These are phyloP conservation scores for Mycetomoellerius zeteki DNA, from an alignment of 1,140 invertebrate species.

Conservation along the genomic window DNA sequence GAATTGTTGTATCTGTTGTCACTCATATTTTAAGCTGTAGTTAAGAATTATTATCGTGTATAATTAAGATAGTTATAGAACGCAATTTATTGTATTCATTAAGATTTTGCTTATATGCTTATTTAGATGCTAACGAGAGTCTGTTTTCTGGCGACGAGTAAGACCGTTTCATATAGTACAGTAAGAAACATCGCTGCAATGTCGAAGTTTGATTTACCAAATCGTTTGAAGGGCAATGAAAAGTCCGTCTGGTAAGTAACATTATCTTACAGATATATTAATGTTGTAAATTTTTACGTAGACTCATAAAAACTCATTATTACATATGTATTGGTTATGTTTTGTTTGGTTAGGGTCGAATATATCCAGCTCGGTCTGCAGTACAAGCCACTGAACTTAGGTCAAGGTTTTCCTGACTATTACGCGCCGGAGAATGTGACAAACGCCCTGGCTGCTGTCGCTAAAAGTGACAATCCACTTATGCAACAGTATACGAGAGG, in stretches of 20 bases:
- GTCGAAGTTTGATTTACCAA: slow-evolving; percentile 86
- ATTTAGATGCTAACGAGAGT: slow-evolving; percentile 73
- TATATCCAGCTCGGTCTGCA: slow-evolving; percentile 96
- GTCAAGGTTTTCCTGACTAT: slow-evolving; percentile 99
- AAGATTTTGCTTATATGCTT: neutral
- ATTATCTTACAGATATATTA: neutral
- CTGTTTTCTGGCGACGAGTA: slow-evolving; percentile 50
- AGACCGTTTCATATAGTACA: slow-evolving; percentile 37
- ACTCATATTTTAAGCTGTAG: neutral
- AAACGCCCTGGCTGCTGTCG: slow-evolving; percentile 91
- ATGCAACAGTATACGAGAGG: slow-evolving; percentile 97
- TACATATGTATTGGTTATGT: slow-evolving; percentile 53
- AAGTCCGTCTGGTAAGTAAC: slow-evolving; percentile 87
- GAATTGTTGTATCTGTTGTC: neutral
- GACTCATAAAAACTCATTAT: slow-evolving; percentile 10
- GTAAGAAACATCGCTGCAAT: slow-evolving; percentile 72
- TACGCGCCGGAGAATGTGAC: slow-evolving; percentile 94
- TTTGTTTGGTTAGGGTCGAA: slow-evolving; percentile 93
- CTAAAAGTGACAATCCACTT: slow-evolving; percentile 91
- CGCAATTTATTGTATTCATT: neutral
- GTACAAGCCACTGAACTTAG: slow-evolving; percentile 97
- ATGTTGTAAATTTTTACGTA: neutral
- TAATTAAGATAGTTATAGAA: neutral
- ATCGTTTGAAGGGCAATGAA: slow-evolving; percentile 86
- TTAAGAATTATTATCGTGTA: neutral